Evolutionary conservation across 2,888 invertebrate species (phyloP).

Genomic region (Hypercompe scribonia): DNA sequence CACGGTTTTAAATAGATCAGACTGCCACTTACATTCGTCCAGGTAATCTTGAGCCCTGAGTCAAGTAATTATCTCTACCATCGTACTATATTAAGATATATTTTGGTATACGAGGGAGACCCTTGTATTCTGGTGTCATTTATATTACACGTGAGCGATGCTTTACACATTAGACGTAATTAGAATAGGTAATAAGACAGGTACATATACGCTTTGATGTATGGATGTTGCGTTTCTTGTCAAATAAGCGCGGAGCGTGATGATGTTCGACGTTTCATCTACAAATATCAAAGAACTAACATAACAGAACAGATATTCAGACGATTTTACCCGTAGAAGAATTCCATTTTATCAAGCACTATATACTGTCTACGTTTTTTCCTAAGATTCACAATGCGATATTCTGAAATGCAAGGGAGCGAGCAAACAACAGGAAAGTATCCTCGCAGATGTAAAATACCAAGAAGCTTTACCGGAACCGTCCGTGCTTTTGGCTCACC

Average conservation of each 20-base stretch:
- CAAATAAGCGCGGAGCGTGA: not conserved
- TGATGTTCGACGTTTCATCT: not conserved
- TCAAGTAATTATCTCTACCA: slow-evolving; percentile 11
- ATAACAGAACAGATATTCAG: not conserved
- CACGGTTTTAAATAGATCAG: slow-evolving; percentile 65
- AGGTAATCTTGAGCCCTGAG: slow-evolving; percentile 33
- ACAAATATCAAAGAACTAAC: not conserved
- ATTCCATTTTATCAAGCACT: no score
- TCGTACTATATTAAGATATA: slow-evolving; percentile 28
- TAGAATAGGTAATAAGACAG: slow-evolving; percentile 54
- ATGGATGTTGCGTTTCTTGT: not conserved
- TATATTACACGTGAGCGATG: slow-evolving; percentile 44
- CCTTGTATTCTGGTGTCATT: slow-evolving; percentile 47
- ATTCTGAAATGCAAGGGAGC: no score
- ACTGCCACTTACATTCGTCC: slow-evolving; percentile 28
- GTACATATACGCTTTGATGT: slow-evolving; percentile 20
- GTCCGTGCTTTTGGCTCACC: no score
- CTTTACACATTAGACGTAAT: slow-evolving; percentile 50
- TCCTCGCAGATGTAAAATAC: no score
- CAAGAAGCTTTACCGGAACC: no score
- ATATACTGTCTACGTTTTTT: no score
- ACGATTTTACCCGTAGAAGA: no score
- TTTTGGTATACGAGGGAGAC: slow-evolving; percentile 35
- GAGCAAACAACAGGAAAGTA: no score
- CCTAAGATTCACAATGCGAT: no score